These are phyloP conservation scores for Sylvietta virens DNA, from an alignment of 2,113 vertebrate species.

Conservation along the genomic window DNA sequence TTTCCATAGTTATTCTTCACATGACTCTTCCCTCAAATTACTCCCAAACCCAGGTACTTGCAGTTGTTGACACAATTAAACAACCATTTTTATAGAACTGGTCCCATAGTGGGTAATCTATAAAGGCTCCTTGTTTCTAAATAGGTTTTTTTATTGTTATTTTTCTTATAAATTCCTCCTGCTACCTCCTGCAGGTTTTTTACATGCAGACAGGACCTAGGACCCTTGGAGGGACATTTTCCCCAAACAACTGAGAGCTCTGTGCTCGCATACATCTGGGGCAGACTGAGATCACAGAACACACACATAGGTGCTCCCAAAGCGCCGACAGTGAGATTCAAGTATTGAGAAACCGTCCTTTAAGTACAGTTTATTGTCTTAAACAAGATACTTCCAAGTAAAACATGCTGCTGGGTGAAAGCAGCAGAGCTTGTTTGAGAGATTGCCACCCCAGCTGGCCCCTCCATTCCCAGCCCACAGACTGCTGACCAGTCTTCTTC, in stretches of 20 bases:
- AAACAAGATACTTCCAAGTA: neutral
- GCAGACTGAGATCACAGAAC: neutral
- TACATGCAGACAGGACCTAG: neutral
- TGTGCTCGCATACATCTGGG: neutral
- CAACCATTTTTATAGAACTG: neutral
- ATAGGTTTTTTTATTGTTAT: neutral
- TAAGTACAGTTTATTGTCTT: neutral
- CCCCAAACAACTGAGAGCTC: neutral
- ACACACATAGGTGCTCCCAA: neutral
- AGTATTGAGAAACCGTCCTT: neutral
- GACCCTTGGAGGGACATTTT: neutral
- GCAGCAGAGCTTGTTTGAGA: neutral
- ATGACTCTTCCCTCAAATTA: neutral
- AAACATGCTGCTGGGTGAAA: neutral
- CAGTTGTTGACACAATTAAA: neutral
- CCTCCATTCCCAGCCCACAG: neutral
- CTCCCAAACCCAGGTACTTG: neutral
- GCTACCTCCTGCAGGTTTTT: conserved; percentile 21
- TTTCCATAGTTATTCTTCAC: neutral
- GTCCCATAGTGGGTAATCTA: neutral
- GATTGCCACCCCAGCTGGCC: neutral
- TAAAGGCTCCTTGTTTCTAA: conserved; percentile 23
- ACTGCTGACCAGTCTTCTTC: neutral
- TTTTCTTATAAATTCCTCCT: conserved; percentile 55
- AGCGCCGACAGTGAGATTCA: neutral